Evolutionary conservation across 2,888 invertebrate species (phyloP).

Genomic region (Panopea generosa): DNA sequence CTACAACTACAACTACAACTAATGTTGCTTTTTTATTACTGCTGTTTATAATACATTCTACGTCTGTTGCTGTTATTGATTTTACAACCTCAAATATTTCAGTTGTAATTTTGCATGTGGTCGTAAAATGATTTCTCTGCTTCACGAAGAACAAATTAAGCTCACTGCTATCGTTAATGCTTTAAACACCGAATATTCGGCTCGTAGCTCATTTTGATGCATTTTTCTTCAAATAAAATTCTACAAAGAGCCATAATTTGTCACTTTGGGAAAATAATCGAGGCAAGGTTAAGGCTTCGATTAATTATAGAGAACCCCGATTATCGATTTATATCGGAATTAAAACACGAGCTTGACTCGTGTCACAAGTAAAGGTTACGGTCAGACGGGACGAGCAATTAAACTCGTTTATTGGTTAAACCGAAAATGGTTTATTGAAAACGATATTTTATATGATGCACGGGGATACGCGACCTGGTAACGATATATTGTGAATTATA

Average conservation of each 20-base stretch:
- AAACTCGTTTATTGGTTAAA: conserved; percentile 37
- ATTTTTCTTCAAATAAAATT: conserved; percentile 13
- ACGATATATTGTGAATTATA: conserved; percentile 47
- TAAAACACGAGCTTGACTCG: conserved; percentile 36
- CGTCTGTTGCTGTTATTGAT: too few species aligned
- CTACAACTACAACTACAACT: too few species aligned
- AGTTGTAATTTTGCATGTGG: too few species aligned
- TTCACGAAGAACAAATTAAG: too few species aligned
- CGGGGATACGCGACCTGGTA: conserved; percentile 16
- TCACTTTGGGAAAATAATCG: conserved; percentile 6
- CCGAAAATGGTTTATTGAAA: conserved; percentile 48
- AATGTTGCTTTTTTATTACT: too few species aligned
- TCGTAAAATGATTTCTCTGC: too few species aligned
- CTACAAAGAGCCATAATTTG: conserved; percentile 15
- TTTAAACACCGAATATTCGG: neutral
- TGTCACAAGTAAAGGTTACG: conserved; percentile 31
- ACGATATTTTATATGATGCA: conserved; percentile 33
- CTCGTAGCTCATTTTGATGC: neutral
- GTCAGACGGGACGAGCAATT: conserved; percentile 40
- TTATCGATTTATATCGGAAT: conserved; percentile 14
- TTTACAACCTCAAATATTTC: too few species aligned
- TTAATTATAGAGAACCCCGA: conserved; percentile 21
- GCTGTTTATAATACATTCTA: too few species aligned
- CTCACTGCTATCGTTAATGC: too few species aligned
- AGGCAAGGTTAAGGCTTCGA: conserved; percentile 27